A percentile compares a stretch with the other conserved stretches of the same genome.
Evolutionary conservation across 2,888 invertebrate species (phyloP).

Genomic region (Arctia plantaginis): DNA sequence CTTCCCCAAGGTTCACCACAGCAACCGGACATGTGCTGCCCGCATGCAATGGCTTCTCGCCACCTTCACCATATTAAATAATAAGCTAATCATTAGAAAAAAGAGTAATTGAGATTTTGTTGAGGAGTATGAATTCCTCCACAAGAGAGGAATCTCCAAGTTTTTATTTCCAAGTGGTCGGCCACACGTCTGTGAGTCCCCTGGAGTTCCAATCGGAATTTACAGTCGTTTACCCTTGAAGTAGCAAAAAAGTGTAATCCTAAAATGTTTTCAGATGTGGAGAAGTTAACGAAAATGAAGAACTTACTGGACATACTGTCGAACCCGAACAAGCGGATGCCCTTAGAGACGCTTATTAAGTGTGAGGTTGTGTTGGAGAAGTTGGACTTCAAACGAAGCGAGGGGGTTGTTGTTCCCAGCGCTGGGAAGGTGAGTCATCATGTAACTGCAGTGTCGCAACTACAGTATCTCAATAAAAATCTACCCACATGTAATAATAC

Average conservation of each 20-base stretch:
- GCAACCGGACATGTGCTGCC: too few relatives aligned
- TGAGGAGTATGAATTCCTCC: too few relatives aligned
- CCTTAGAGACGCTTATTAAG: constrained; percentile 95
- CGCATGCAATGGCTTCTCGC: too few relatives aligned
- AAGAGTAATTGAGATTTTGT: too few relatives aligned
- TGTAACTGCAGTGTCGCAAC: not conserved
- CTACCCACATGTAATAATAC: not conserved
- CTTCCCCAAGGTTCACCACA: too few relatives aligned
- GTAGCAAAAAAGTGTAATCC: not conserved
- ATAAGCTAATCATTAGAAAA: too few relatives aligned
- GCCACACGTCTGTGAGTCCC: too few relatives aligned
- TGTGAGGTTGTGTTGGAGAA: constrained; percentile 97
- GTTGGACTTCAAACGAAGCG: constrained; percentile 90
- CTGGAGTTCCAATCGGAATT: too few relatives aligned
- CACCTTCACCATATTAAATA: too few relatives aligned
- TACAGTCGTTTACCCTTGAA: not conserved
- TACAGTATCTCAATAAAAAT: not conserved
- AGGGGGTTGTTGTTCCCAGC: constrained; percentile 83
- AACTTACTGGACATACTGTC: constrained; percentile 96
- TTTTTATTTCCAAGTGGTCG: too few relatives aligned
- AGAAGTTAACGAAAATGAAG: constrained; percentile 97
- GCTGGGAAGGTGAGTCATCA: constrained; percentile 76
- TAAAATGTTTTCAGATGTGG: constrained; percentile 88
- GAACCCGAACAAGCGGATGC: constrained; percentile 95
- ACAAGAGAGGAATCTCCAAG: too few relatives aligned